Percentiles rank a stretch among this genome's conserved stretches.
Evolutionary conservation across 2,113 vertebrate genomes (phyloP).

Genomic region (Scomber japonicus): DNA sequence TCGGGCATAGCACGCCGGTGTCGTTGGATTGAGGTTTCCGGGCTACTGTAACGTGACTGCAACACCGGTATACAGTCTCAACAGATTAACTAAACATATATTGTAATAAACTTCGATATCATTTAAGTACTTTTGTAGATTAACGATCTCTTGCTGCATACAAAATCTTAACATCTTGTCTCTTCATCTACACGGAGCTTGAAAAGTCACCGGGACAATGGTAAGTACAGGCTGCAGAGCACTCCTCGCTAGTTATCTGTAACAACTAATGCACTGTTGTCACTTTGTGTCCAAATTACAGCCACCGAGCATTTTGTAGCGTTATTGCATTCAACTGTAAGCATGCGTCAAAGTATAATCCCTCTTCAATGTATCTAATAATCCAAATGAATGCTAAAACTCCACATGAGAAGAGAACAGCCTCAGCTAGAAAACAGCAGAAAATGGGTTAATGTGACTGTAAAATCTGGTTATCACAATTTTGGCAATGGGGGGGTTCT

Average conservation of each 20-base stretch:
- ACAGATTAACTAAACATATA: neutral
- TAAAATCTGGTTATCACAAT: neutral
- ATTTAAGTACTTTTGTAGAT: neutral
- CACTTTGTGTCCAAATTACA: neutral
- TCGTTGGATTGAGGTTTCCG: conserved; percentile 58
- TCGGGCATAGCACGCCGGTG: conserved; percentile 12
- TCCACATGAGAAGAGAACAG: accelerated
- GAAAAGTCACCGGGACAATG: conserved; percentile 70
- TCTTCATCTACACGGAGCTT: conserved; percentile 46
- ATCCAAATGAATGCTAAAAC: neutral
- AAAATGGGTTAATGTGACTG: too few species aligned
- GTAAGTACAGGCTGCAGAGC: conserved; percentile 69
- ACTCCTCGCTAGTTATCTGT: neutral
- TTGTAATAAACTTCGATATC: neutral
- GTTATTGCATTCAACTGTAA: neutral
- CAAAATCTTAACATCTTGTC: neutral
- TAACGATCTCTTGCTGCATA: neutral
- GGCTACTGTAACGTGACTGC: conserved; percentile 44
- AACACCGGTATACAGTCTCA: conserved; percentile 2
- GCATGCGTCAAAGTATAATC: neutral
- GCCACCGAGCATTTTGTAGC: too few species aligned
- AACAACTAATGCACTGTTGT: neutral
- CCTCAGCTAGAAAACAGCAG: neutral
- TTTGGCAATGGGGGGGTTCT: neutral
- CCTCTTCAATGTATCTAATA: accelerated